These are phyloP conservation scores for Nomada ruficornis DNA, from an alignment of 2,888 invertebrate species.

Conservation along the genomic window DNA sequence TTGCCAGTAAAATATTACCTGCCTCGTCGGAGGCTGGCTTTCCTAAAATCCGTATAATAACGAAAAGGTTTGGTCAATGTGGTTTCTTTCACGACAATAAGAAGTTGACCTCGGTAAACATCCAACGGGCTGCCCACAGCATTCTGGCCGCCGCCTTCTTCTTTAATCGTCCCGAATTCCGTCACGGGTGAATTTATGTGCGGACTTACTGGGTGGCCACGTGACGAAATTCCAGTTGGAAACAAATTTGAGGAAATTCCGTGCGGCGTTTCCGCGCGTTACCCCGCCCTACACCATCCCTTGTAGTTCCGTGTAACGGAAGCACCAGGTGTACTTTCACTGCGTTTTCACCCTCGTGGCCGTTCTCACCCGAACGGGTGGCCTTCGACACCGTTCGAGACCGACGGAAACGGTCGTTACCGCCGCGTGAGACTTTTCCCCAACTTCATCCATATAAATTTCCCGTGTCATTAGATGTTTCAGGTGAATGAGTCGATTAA, in stretches of 20 bases:
- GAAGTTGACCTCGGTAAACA: constrained; percentile 74
- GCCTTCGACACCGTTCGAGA: constrained; percentile 39
- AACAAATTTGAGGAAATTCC: constrained; percentile 59
- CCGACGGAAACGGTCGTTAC: constrained; percentile 47
- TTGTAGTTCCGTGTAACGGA: constrained; percentile 47
- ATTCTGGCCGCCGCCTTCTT: constrained; percentile 61
- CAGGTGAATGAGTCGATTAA: constrained; percentile 20
- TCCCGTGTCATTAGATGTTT: constrained; percentile 23
- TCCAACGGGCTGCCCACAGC: constrained; percentile 63
- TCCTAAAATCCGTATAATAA: constrained; percentile 47
- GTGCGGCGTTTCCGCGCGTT: constrained; percentile 68
- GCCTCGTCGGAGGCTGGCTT: constrained; percentile 11
- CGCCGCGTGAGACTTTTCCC: constrained; percentile 39
- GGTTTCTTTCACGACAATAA: constrained; percentile 69
- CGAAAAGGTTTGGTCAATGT: constrained; percentile 44
- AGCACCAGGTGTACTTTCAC: constrained; percentile 70
- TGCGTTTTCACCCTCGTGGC: constrained; percentile 59
- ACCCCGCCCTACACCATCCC: constrained; percentile 47
- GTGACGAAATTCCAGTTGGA: constrained; percentile 32
- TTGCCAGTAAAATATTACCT: neutral
- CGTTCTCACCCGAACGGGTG: constrained; percentile 51
- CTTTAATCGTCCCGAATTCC: constrained; percentile 72
- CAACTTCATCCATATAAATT: constrained; percentile 19
- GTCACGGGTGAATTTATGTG: constrained; percentile 71
- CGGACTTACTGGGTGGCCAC: constrained; percentile 72